Evolutionary conservation across 2,113 vertebrate species (phyloP).

Genomic region (Nothobranchius kuhntae): DNA sequence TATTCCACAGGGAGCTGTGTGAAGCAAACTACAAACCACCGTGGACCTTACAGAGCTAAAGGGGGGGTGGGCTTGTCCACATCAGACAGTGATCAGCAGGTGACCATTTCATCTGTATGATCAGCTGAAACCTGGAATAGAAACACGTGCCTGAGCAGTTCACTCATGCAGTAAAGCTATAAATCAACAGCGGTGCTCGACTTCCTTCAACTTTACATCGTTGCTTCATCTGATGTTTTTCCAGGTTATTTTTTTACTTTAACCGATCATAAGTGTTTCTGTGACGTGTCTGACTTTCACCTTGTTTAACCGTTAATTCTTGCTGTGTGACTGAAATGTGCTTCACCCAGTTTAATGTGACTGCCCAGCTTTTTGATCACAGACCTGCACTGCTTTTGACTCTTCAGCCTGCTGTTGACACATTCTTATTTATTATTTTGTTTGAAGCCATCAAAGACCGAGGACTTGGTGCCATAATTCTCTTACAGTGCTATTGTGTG

Average conservation of each 20-base stretch:
- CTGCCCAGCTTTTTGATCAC: constrained; percentile 21
- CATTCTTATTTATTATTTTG: constrained; percentile 70
- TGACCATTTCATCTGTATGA: constrained; percentile 36
- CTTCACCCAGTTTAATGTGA: neutral
- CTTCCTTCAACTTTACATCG: constrained; percentile 32
- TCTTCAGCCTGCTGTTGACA: constrained; percentile 76
- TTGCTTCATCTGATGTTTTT: constrained; percentile 26
- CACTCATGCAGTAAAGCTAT: constrained; percentile 41
- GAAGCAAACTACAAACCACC: constrained; percentile 26
- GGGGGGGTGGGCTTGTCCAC: constrained; percentile 1
- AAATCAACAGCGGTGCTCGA: constrained; percentile 60
- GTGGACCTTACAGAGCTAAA: constrained; percentile 39
- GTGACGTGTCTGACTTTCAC: neutral
- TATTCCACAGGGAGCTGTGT: constrained; percentile 18
- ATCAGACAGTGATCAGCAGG: constrained; percentile 21
- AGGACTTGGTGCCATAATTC: constrained; percentile 85
- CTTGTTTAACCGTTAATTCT: constrained; percentile 1
- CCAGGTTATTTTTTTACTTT: constrained; percentile 10
- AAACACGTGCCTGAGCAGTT: constrained; percentile 61
- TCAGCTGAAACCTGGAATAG: constrained; percentile 45
- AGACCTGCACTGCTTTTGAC: constrained; percentile 79
- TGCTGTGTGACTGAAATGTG: neutral
- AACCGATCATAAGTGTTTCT: neutral
- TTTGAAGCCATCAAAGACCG: constrained; percentile 84
- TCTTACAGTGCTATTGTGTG: constrained; percentile 88